Evolutionary conservation across 2,113 vertebrate species (phyloP).

Genomic region (Pimephales promelas): DNA sequence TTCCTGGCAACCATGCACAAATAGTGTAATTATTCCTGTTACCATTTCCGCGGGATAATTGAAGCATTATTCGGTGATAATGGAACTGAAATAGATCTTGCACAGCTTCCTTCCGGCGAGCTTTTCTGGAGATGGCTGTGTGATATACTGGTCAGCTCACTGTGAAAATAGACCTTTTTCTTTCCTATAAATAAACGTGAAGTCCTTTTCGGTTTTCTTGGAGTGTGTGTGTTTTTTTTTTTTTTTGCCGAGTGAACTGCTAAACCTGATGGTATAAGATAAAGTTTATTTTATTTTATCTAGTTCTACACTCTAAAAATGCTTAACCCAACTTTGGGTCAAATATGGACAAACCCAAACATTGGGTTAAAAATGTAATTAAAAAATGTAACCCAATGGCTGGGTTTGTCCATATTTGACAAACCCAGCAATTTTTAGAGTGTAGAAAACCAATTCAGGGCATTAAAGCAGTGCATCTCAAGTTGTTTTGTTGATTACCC

Average conservation of each 20-base stretch:
- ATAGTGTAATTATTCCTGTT: slow-evolving; percentile 50
- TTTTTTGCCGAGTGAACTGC: not conserved
- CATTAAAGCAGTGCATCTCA: too few relatives aligned
- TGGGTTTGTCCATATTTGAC: too few relatives aligned
- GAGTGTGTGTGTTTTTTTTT: too few relatives aligned
- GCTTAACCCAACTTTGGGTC: too few relatives aligned
- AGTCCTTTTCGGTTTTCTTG: not conserved
- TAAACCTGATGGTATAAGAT: not conserved
- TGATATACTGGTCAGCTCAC: not conserved
- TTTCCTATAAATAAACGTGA: not conserved
- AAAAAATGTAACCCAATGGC: too few relatives aligned
- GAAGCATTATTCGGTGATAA: slow-evolving; percentile 29
- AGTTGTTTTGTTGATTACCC: not conserved
- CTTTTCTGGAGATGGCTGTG: not conserved
- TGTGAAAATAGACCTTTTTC: not conserved
- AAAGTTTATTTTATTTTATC: too few relatives aligned
- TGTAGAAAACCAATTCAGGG: too few relatives aligned
- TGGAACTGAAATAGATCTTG: slow-evolving; percentile 38
- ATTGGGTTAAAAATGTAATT: too few relatives aligned
- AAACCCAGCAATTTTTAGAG: too few relatives aligned
- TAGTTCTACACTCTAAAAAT: too few relatives aligned
- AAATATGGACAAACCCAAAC: too few relatives aligned
- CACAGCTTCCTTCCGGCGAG: not conserved
- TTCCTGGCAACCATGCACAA: slow-evolving; percentile 27
- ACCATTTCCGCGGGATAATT: slow-evolving; percentile 32